Conservation (phyloP, 2,113 vertebrate species). For the Pitta sordida region DNA sequence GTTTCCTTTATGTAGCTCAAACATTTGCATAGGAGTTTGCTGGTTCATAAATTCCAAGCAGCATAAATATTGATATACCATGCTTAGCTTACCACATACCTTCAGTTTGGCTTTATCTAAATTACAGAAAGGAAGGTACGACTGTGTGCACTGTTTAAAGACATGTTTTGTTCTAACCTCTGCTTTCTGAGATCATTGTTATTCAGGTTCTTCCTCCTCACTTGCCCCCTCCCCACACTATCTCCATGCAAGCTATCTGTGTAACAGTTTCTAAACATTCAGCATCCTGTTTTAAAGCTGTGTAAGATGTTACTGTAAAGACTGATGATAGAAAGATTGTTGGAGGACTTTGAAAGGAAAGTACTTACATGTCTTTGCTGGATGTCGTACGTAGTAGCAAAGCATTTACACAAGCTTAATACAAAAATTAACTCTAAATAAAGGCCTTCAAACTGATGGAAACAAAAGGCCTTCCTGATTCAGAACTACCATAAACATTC, state of each 20-base stretch:
- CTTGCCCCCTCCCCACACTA: neutral
- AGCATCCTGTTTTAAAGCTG: neutral
- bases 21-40: constrained; percentile 22
- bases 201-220: neutral
- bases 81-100: constrained; percentile 8
- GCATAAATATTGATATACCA: constrained; percentile 29
- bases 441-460: neutral
- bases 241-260: neutral
- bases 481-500: neutral
- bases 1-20: neutral
- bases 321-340: neutral
- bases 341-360: neutral
- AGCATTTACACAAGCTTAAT: neutral
- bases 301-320: neutral
- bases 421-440: neutral
- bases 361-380: neutral
- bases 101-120: constrained; percentile 21
- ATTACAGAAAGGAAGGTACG: constrained; percentile 15
- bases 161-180: neutral
- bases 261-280: neutral
- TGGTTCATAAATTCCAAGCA: neutral
- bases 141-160: neutral
- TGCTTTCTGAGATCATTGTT: constrained; percentile 18
- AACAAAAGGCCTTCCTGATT: neutral
- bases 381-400: neutral